Evolutionary conservation across 2,888 invertebrate species (phyloP), one percentile per base, ranked within the genome.

Genomic region (Sthenelais limicola): DNA sequence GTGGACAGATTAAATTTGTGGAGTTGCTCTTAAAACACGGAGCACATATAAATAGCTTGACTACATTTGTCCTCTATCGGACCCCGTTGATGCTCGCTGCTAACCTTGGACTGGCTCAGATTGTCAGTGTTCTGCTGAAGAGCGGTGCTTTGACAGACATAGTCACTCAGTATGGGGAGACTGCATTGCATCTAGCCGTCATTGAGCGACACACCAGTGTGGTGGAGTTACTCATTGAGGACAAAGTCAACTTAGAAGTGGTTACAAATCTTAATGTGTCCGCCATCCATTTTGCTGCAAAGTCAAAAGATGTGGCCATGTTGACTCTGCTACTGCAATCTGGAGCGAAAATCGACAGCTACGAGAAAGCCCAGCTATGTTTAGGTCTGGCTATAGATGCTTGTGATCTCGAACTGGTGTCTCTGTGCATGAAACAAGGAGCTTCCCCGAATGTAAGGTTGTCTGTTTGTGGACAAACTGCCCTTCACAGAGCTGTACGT

Each of bases 351-450:
- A n/a, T 58, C 3, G 58, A 58, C 58, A 33, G 35, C 5, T 21
- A 32, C 3, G 58, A 58, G 58, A 58, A 58, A 38, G 24, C 35
- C 58, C 58, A 58, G 58, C 58, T 58, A 38, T 58, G 58, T 35
- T 24, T 58, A 2, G 58, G 58, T 21, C 18, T 58, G 2, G 58
- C 58, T 4, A 33, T 58, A 12, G 58, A 58, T 35, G 58, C 58
- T 5, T 58, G 58, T n/a, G 58, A 58, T 24, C 35, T 58, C 12
- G 4, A 9, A 33, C 24, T 58, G 24, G 35, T 58, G 18, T 18
- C 33, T n/a, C 35, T 58, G 58, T 58, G 58, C 24, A 58, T 58
- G 9, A 18, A 33, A 38, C 58, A 33, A 24, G 58, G 58, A 4
- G 58, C 58, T 4, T 24, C 58, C n/a, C 33, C 58, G n/a, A 33